Conservation (phyloP, 2,797 vertebrate species). For the Salmo trutta region DNA sequence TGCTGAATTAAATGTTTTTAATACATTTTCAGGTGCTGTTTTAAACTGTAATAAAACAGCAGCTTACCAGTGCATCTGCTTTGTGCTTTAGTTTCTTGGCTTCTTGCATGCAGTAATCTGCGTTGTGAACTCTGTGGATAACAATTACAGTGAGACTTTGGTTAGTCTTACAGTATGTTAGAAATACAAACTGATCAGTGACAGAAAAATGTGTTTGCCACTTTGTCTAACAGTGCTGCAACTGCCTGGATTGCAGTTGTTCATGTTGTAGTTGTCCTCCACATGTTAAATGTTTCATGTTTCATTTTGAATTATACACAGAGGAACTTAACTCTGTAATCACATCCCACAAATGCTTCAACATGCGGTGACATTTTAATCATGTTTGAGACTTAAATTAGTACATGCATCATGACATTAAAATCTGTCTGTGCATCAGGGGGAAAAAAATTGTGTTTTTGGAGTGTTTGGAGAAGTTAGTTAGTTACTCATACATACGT, state of each 20-base stretch:
- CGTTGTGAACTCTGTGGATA: conserved; percentile 85
- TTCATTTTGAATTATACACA: not conserved
- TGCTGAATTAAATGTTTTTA: not conserved
- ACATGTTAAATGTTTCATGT: not conserved
- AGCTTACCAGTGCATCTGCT: conserved; percentile 92
- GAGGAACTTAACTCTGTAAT: not conserved
- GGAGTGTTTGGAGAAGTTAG: not conserved
- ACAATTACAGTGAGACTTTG: conserved; percentile 15
- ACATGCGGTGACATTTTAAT: not conserved
- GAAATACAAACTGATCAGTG: not conserved
- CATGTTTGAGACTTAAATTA: not conserved
- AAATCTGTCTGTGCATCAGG: not conserved
- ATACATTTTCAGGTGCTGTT: not conserved
- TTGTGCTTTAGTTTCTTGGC: conserved; percentile 98
- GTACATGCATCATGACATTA: not conserved
- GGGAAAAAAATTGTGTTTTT: not conserved
- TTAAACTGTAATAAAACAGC: conserved; percentile 6
- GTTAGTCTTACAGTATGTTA: not conserved
- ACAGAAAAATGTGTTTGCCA: not conserved
- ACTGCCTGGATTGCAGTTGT: not conserved
- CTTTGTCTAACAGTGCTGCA: not conserved
- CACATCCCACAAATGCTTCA: not conserved
- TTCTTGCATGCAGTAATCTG: conserved; percentile 98
- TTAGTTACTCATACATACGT: conserved; percentile 75
- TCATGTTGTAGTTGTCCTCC: not conserved